Base-by-base conservation (phyloP, 2,888 invertebrate species). In the Sphecodes monilicornis region DNA sequence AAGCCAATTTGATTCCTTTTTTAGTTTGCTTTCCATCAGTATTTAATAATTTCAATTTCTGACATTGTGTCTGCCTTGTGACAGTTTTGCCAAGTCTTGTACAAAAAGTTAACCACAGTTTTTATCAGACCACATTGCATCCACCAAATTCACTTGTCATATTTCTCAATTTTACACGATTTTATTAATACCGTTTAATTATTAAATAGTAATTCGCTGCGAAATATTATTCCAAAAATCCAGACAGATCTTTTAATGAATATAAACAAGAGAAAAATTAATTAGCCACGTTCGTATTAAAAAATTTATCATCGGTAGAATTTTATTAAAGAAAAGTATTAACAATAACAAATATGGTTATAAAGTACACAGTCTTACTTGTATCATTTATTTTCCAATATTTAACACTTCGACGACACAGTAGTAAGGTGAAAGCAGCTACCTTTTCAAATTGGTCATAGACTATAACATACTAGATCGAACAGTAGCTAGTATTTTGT, bases 361-460 rank as follows among this genome's bases (percentile, higher is more conserved):
- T 8, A 66, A 66, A 75, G 11, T 8, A 18, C 32, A 8, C n/a
- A 26, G 43, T 57, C 43, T 81, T 43, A 76, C 71, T 29, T 71
- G 26, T 22, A 54, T 46, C 36, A 75, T 66, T 75, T 80, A 75
- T 43, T 66, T 36, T 39, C 57, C 76, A 46, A 70, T 43, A 70
- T 41, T 18, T 18, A 41, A 73, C 32, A 54, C 64, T 66, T 29
- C 32, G 50, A 81, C 29, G 50, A 80, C 32, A 57, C 68, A 18
- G 22, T 41, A 71, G 13, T 29, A 16, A 80, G n/a, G 74, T 75
- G 75, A 80, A 80, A 75, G 36, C 41, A 80, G 70, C 75, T 43
- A 66, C n/a, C 64, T 75, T 76, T 82, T 75, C 43, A 82, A 80
- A 82, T 46, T 36, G 18, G 36, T 75, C 81, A 71, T 1, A 22